Conservation (phyloP, 2,888 invertebrate genomes). For the Xanthia icteritia region DNA sequence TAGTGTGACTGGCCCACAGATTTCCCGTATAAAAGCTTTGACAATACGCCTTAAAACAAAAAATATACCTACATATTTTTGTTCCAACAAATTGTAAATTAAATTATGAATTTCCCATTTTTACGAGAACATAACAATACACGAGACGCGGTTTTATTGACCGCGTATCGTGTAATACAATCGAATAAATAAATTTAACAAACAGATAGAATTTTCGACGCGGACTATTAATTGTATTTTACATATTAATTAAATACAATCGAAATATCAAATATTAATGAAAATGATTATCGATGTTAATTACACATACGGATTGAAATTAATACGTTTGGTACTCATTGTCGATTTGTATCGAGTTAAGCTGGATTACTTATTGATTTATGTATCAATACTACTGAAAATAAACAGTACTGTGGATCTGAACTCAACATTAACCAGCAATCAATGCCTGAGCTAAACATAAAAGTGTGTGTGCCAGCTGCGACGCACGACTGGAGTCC, state of each 20-base stretch:
- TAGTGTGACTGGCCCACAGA: no score
- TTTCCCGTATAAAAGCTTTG: no score
- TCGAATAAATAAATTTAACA: not conserved
- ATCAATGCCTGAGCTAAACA: not conserved
- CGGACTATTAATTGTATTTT: no score
- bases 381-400: not conserved
- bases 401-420: not conserved
- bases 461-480: no score
- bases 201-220: not conserved
- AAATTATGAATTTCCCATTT: no score
- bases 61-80: not conserved
- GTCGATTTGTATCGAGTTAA: constrained; percentile 9
- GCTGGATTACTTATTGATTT: constrained; percentile 6
- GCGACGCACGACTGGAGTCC: no score
- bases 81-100: no score
- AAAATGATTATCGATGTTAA: constrained; percentile 14
- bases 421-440: not conserved
- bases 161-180: not conserved
- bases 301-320: constrained; percentile 5
- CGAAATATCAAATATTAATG: constrained; percentile 15
- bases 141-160: not conserved
- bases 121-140: no score
- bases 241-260: not conserved
- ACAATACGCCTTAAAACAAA: no score
- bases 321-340: not conserved